Evolutionary conservation across 2,797 vertebrate species (phyloP).

Genomic region (Luscinia luscinia): DNA sequence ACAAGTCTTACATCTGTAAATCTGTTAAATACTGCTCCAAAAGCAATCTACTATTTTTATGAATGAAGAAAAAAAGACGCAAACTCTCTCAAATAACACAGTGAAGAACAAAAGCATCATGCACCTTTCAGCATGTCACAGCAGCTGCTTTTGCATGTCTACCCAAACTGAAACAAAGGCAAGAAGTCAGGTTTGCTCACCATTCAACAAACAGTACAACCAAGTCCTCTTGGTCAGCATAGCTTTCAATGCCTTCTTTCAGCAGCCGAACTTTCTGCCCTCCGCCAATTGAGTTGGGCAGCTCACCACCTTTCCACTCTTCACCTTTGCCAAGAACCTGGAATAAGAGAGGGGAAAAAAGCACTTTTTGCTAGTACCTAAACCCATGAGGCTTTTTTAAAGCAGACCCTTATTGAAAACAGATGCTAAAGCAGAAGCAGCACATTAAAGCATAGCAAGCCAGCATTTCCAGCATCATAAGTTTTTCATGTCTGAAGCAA

Average conservation of each 20-base stretch:
- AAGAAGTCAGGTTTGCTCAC: slow-evolving; percentile 75
- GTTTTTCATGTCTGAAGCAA: slow-evolving; percentile 60
- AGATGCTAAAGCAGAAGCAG: slow-evolving; percentile 54
- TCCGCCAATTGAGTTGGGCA: slow-evolving; percentile 89
- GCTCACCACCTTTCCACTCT: slow-evolving; percentile 92
- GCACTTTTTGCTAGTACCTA: neutral
- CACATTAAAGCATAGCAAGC: slow-evolving; percentile 15
- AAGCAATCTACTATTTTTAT: neutral
- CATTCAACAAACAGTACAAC: slow-evolving; percentile 91
- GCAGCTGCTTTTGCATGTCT: neutral
- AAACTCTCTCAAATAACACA: neutral
- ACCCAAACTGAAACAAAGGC: neutral
- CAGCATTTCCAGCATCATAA: slow-evolving; percentile 21
- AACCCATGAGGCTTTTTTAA: slow-evolving; percentile 11
- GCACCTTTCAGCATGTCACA: neutral
- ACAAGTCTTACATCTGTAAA: slow-evolving; percentile 24
- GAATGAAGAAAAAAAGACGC: slow-evolving; percentile 7
- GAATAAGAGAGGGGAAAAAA: neutral
- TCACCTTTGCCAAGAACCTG: slow-evolving; percentile 93
- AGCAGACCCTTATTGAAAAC: slow-evolving; percentile 20
- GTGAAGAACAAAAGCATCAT: neutral
- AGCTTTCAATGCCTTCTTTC: slow-evolving; percentile 85
- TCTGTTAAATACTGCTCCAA: neutral
- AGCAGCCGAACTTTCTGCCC: slow-evolving; percentile 95
- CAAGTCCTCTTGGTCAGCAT: slow-evolving; percentile 86